Evolutionary conservation across 2,113 vertebrate genomes (phyloP), one percentile per base, ranked within the genome.

Genomic region (Mirounga angustirostris): DNA sequence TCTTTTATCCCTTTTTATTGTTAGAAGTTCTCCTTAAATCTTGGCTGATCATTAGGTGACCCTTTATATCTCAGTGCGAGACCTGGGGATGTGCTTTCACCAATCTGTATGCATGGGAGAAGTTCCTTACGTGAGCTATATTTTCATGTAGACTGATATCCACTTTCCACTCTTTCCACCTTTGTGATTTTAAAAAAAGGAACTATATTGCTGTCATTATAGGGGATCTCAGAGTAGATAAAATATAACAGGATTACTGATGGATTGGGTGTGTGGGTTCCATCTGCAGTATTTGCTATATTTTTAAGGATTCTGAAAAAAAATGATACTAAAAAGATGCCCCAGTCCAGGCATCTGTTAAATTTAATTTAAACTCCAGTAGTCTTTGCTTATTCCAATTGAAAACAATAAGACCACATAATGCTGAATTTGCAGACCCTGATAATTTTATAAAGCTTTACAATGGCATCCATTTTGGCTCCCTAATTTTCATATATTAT

Each of bases 401-500:
- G 46, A 56, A 82, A 84, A 24, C 21, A 90, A 0, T 21, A 28
- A 67, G 54, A n/a, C 6, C 30, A 59, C 52, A 89, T 2, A 46
- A n/a, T 4, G 5, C 65, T 65, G 13, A 22, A 71, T 80, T 65
- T n/a, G 15, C 83, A 30, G 26, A 33, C 18, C 71, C 58, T 71
- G 26, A 40, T 78, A 71, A 30, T 88, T 95, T 80, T 43, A 13
- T 80, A 28, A 63, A 95, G 59, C 13, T 83, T 91, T 82, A 43
- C 11, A 24, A 43, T 61, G 94, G 14, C 15, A n/a, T 24, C 43
- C 65, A 61, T 30, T 54, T 61, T 59, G 40, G 4, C 21, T 73
- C 22, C 82, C 86, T 83, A 89, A 89, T 50, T 87, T 91, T 89
- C 59, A 89, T 80, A 46, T 81, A 86, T 93, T 78, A 82, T 78